Base-by-base conservation (phyloP, 2,888 invertebrate species). In the Tachina grossa region DNA sequence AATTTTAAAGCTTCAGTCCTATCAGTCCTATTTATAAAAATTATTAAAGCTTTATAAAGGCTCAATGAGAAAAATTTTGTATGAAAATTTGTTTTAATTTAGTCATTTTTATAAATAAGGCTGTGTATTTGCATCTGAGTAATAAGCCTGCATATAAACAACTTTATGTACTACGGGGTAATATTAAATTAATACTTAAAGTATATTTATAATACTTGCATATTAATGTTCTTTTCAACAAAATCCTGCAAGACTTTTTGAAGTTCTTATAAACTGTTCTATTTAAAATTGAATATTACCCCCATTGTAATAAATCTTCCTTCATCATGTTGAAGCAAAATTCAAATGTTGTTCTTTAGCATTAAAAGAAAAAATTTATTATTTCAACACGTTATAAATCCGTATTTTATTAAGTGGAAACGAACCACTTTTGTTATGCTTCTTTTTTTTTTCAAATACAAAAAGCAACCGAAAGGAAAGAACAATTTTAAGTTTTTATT, bases 341-440 rank as follows among this genome's bases (percentile, higher is more conserved):
- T 55, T 72, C 41, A 66, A 80, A 57, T 59, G 4, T 22, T 31
- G 11, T 53, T 9, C 13, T 51, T 45, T 1, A 49, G 13, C 8
- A 14, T 14, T 53, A 41, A 43, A 39, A n/a, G n/a, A n/a, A 19
- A 45, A 22, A 49, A 61, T 63, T 51, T 61, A 53, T 74, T 49
- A 77, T 74, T 81, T 81, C 72, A 85, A 77, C 84, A 85, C 79
- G 72, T 85, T 85, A 74, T 81, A 85, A 85, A 85, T 85, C 84
- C 84, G 72, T 63, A 78, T 74, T 85, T 85, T 85, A 80, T 80
- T 85, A 85, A 85, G 81, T 76, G 81, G 74, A 85, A 85, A 81
- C 68, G 47, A 74, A 84, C 81, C 65, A 71, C 63, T 71, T 69
- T 53, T 53, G 41, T 41, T 66, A 57, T 59, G 66, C 57, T 47